These are phyloP conservation scores for Caenorhabditis elegans DNA, from an alignment of 1,140 invertebrate genomes.

Conservation along the genomic window WBcel235 BX284606.5:7480001-7480500, in stretches of 20 bases:
- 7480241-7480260: background rate
- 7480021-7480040: constrained; percentile 94
- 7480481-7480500: background rate
- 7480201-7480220: constrained; percentile 14
- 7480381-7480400: no score
- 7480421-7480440: background rate
- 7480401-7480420: background rate
- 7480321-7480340: no score
- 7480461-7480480: background rate
- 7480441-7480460: background rate
- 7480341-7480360: no score
- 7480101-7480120: constrained; percentile 87
- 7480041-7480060: constrained; percentile 97
- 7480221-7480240: background rate
- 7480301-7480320: no score
- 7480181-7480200: constrained; percentile 75
- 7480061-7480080: constrained; percentile 95
- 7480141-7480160: constrained; percentile 82
- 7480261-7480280: background rate
- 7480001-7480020: constrained; percentile 85
- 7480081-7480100: constrained; percentile 88
- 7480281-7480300: no score
- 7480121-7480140: constrained; percentile 64
- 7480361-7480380: no score
- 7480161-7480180: constrained; percentile 93